Conservation (phyloP, 92 coral and sea anemone genomes). For the Porites divaricata region DNA sequence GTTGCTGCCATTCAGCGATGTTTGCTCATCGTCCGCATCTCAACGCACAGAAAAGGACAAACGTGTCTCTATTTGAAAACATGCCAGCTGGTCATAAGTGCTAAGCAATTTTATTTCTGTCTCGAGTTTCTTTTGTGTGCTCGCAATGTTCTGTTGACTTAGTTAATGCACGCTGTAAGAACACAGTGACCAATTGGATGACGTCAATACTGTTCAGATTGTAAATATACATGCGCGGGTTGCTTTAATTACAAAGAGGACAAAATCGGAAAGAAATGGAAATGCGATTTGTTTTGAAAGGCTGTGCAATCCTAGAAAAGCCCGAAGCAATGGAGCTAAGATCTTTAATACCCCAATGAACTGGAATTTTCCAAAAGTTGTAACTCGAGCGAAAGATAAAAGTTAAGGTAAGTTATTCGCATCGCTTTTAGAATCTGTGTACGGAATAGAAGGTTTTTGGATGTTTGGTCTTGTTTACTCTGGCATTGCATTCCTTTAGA, state of each 20-base stretch:
- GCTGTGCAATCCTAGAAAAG: neutral
- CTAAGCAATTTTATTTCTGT: conserved; percentile 30
- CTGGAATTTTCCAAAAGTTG: neutral
- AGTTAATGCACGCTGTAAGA: conserved; percentile 44
- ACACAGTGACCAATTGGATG: conserved; percentile 13
- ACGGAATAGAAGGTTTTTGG: conserved; percentile 32
- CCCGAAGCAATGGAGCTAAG: neutral
- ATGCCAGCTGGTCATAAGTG: conserved; percentile 36
- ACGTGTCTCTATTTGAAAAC: conserved; percentile 28
- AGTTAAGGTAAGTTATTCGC: conserved; percentile 17
- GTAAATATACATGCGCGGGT: conserved; percentile 19
- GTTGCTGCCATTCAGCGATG: neutral
- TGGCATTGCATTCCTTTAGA: conserved; percentile 61
- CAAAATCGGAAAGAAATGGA: neutral
- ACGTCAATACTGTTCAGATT: conserved; percentile 15
- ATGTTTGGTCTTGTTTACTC: conserved; percentile 24
- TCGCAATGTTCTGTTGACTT: conserved; percentile 25
- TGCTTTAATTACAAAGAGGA: neutral
- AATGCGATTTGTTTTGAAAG: neutral
- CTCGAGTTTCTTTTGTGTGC: conserved; percentile 35
- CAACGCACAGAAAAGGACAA: neutral
- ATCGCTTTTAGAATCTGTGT: neutral
- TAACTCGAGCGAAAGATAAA: neutral
- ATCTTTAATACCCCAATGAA: neutral
- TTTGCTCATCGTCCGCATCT: conserved; percentile 1